Conservation (phyloP, 2,797 vertebrate species). For the Helarctos malayanus region DNA sequence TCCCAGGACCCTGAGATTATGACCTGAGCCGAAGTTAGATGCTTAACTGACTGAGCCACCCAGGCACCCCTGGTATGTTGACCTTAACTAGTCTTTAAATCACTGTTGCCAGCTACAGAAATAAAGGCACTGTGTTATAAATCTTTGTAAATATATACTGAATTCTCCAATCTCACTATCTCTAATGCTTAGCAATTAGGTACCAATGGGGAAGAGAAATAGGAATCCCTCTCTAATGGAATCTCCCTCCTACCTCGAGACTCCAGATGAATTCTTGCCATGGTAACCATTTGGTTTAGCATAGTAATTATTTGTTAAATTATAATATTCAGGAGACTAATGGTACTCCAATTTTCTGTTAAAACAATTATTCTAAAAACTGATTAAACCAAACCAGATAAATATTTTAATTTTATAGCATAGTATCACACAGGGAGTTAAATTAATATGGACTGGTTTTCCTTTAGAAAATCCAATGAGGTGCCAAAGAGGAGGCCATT, state of each 20-base stretch:
- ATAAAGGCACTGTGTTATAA: neutral
- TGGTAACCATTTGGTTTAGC: slow-evolving; percentile 36
- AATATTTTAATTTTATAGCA: slow-evolving; percentile 54
- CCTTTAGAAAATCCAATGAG: slow-evolving; percentile 49
- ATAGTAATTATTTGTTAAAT: slow-evolving; percentile 62
- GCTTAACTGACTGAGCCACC: no score
- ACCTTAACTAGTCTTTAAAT: slow-evolving; percentile 26
- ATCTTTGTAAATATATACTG: neutral
- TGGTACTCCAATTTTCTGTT: slow-evolving; percentile 8
- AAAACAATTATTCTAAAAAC: slow-evolving; percentile 64
- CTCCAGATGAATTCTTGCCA: slow-evolving; percentile 46
- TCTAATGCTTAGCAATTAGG: slow-evolving; percentile 36
- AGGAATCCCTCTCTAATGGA: neutral
- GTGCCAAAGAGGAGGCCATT: slow-evolving; percentile 22
- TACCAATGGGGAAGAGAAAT: slow-evolving; percentile 7
- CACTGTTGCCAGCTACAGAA: slow-evolving; percentile 40
- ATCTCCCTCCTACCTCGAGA: neutral
- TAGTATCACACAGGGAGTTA: neutral
- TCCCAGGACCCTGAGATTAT: no score
- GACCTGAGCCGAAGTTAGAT: no score
- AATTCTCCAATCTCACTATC: neutral
- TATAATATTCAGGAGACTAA: slow-evolving; percentile 38
- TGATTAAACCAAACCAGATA: slow-evolving; percentile 45
- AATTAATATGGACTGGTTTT: slow-evolving; percentile 53
- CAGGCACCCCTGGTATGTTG: neutral